Percentiles rank a stretch among this genome's conserved stretches.
Conservation (phyloP, 2,888 invertebrate genomes). For the Bombyx huttoni region DNA sequence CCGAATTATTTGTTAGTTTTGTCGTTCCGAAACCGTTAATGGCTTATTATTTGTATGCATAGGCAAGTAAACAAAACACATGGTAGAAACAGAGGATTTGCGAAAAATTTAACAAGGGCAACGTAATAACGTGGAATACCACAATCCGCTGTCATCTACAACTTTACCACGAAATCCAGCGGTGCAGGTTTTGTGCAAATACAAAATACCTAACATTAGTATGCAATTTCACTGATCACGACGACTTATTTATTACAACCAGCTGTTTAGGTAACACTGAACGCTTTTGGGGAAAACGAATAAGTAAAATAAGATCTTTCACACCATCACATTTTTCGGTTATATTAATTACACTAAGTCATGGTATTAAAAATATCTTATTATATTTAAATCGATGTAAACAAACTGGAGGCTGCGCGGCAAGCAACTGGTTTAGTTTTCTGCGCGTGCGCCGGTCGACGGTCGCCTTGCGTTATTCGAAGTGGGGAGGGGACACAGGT, state of each 20-base stretch:
- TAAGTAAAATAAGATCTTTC: too few species aligned
- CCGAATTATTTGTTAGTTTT: too few species aligned
- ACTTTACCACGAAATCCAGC: slow-evolving; percentile 27
- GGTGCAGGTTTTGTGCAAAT: slow-evolving; percentile 44
- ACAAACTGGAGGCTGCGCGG: slow-evolving; percentile 69
- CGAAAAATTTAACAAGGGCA: too few species aligned
- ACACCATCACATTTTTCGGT: too few species aligned
- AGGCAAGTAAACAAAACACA: too few species aligned
- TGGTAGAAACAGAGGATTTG: too few species aligned
- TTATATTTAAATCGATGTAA: slow-evolving; percentile 41
- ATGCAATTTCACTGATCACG: slow-evolving; percentile 23
- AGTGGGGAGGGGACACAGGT: slow-evolving; percentile 32
- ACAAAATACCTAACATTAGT: slow-evolving; percentile 29
- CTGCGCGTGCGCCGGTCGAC: slow-evolving; percentile 57
- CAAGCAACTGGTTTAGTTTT: slow-evolving; percentile 58
- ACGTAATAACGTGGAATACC: not conserved
- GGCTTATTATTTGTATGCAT: too few species aligned
- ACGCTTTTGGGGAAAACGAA: not conserved
- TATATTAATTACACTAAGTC: slow-evolving; percentile 3
- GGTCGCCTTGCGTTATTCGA: slow-evolving; percentile 14
- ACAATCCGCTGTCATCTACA: slow-evolving; percentile 13
- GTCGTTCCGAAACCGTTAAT: too few species aligned
- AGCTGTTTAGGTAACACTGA: not conserved
- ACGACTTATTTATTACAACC: slow-evolving; percentile 1
- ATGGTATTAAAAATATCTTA: slow-evolving; percentile 17